phyloP scores from a whole-genome alignment of 1,140 invertebrate genomes.

The Leptoteleia sp. region DNA sequence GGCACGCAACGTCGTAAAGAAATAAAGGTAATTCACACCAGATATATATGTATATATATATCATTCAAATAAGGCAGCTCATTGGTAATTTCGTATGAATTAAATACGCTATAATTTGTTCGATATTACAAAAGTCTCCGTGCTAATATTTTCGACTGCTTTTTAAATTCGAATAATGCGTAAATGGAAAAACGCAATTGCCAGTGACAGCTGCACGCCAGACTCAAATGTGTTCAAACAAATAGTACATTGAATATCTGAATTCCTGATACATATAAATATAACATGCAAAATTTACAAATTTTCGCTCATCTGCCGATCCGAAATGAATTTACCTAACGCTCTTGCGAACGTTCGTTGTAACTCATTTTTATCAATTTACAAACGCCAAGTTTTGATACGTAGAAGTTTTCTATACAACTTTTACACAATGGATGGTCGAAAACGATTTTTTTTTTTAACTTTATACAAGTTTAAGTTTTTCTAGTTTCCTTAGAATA shows the following conservation, averaged over 20 bases:
- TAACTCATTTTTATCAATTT: conserved; percentile 55
- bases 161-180: conserved; percentile 52
- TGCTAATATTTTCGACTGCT: conserved; percentile 35
- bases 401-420: conserved; percentile 42
- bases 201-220: conserved; percentile 74
- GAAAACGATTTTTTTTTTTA: conserved; percentile 1
- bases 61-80: conserved; percentile 72
- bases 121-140: conserved; percentile 58
- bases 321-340: conserved; percentile 67
- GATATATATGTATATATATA: conserved; percentile 74
- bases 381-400: conserved; percentile 55
- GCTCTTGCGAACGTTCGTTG: conserved; percentile 29
- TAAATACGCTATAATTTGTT: conserved; percentile 64
- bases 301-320: conserved; percentile 73
- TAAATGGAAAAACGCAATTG: conserved; percentile 71
- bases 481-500: too few species aligned
- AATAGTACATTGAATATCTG: conserved; percentile 67
- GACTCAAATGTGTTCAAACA: conserved; percentile 81
- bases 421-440: conserved; percentile 46
- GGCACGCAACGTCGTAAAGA: conserved; percentile 69
- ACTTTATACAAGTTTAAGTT: too few species aligned
- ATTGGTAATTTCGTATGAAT: conserved; percentile 73
- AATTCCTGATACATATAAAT: conserved; percentile 68
- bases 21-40: conserved; percentile 74
- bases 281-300: conserved; percentile 35